Evolutionary conservation across 2,888 invertebrate genomes (phyloP).

Genomic region (Charanyca ferruginea): DNA sequence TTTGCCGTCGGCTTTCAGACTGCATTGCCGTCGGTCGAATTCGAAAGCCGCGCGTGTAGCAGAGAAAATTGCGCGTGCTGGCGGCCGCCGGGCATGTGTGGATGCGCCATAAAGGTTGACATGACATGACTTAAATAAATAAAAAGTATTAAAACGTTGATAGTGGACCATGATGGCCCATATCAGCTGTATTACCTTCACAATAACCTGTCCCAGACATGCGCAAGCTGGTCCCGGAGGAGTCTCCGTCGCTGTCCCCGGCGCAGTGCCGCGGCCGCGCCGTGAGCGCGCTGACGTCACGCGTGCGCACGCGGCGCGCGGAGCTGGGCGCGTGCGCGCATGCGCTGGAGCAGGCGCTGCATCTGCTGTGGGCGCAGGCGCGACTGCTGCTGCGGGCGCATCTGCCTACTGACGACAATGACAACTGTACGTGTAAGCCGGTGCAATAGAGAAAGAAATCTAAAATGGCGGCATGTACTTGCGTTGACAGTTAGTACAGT

Average conservation of each 20-base stretch:
- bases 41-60: too few relatives aligned
- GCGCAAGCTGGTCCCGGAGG: constrained; percentile 84
- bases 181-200: not conserved
- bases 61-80: too few relatives aligned
- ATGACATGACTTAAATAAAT: too few relatives aligned
- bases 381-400: constrained; percentile 92
- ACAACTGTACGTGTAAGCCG: constrained; percentile 42
- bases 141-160: not conserved
- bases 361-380: constrained; percentile 95
- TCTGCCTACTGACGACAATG: constrained; percentile 47
- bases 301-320: constrained; percentile 81
- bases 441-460: too few relatives aligned
- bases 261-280: constrained; percentile 73
- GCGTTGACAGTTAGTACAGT: too few relatives aligned
- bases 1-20: too few relatives aligned
- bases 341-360: constrained; percentile 93
- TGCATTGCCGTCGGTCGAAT: too few relatives aligned
- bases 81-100: too few relatives aligned
- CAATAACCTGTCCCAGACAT: constrained; percentile 81
- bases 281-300: constrained; percentile 63
- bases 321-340: constrained; percentile 92
- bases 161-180: not conserved
- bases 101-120: too few relatives aligned
- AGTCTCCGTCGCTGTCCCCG: constrained; percentile 63
- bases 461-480: too few relatives aligned